Conservation (phyloP, 2,113 vertebrate species). For the Bothrops jararaca region DNA sequence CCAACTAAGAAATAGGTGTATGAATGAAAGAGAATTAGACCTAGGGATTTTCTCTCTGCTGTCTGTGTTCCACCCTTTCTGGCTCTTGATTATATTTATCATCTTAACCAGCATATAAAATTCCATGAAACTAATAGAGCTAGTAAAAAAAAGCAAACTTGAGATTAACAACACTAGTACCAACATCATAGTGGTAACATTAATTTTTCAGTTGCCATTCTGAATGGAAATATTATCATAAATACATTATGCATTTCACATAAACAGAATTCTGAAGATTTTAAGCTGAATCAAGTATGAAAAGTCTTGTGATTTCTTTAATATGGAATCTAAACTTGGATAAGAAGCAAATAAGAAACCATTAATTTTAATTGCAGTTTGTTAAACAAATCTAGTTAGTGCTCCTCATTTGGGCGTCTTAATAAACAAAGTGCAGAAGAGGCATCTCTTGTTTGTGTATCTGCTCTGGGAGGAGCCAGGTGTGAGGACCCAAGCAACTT, state of each 20-base stretch:
- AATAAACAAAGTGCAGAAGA: not conserved
- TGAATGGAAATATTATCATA: not conserved
- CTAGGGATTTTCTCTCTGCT: rapidly evolving
- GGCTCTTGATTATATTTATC: not conserved
- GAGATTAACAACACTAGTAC: not conserved
- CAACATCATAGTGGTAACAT: not conserved
- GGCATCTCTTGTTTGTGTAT: not conserved
- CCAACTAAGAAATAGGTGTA: not conserved
- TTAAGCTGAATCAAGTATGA: not conserved
- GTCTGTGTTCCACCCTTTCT: rapidly evolving
- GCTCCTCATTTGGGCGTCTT: not conserved
- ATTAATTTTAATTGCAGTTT: not conserved
- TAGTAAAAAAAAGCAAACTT: not conserved
- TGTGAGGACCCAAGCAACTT: not conserved
- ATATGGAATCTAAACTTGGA: not conserved
- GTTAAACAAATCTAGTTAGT: not conserved
- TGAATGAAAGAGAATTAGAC: not conserved
- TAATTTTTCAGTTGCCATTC: not conserved
- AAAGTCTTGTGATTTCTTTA: not conserved
- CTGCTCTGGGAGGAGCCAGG: not conserved
- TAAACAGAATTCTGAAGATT: not conserved
- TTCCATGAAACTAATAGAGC: not conserved
- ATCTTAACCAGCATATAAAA: not conserved
- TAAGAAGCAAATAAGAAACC: not conserved
- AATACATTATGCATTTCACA: not conserved